Evolutionary conservation across 2,113 vertebrate species (phyloP).

Genomic region (Toxostoma redivivum): DNA sequence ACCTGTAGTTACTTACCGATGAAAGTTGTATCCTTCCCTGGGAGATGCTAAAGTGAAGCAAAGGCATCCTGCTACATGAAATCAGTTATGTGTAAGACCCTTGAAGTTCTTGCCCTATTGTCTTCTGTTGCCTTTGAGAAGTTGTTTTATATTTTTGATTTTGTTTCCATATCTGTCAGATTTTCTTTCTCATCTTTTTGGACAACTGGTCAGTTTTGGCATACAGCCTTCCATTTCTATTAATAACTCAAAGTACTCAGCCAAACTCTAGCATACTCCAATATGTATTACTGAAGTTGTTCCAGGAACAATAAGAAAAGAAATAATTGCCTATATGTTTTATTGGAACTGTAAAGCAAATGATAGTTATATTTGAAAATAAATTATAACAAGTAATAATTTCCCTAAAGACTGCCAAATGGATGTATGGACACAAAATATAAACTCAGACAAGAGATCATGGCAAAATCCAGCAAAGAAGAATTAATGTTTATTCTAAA

Average conservation of each 20-base stretch:
- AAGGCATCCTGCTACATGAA: background rate
- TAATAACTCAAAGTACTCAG: slow-evolving; percentile 51
- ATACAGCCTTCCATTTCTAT: background rate
- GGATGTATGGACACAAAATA: background rate
- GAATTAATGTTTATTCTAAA: slow-evolving; percentile 17
- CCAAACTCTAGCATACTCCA: background rate
- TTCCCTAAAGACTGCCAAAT: background rate
- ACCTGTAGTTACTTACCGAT: background rate
- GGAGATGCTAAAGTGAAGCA: background rate
- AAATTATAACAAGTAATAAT: background rate
- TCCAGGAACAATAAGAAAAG: background rate
- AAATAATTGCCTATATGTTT: slow-evolving; percentile 22
- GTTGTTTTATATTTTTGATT: background rate
- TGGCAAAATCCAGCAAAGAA: background rate
- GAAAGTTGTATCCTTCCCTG: background rate
- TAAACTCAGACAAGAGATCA: background rate
- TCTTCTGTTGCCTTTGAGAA: background rate
- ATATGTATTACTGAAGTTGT: background rate
- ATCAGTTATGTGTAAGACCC: background rate
- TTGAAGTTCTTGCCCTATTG: background rate
- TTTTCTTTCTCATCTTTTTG: background rate
- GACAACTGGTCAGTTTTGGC: slow-evolving; percentile 19
- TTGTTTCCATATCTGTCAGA: background rate
- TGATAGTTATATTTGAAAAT: background rate
- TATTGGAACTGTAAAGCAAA: background rate